phyloP scores from a whole-genome alignment of 2,113 vertebrate genomes.

The Sturnus vulgaris region DNA sequence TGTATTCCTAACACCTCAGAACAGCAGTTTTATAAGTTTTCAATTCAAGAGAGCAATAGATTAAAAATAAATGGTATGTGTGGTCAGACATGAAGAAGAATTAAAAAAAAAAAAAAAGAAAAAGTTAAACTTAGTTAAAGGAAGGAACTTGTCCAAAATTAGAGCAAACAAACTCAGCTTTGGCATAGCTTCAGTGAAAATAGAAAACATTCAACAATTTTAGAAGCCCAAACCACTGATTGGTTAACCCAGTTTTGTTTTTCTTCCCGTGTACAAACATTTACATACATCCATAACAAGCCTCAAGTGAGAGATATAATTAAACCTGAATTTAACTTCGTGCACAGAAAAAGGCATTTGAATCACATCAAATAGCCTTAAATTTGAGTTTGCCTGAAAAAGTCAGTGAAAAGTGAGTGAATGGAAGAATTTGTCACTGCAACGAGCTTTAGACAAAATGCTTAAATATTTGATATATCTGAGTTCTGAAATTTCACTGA shows the following conservation, averaged over 20 bases:
- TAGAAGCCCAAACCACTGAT: neutral
- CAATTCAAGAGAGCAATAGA: neutral
- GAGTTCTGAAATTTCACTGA: neutral
- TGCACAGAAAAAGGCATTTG: neutral
- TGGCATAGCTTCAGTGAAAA: neutral
- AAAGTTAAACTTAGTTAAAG: neutral
- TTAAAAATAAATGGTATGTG: neutral
- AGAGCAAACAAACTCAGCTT: neutral
- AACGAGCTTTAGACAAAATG: neutral
- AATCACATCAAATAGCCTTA: neutral
- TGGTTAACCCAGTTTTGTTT: neutral
- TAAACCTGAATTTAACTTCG: neutral
- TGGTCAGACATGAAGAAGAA: neutral
- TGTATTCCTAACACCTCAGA: neutral
- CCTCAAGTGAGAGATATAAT: neutral
- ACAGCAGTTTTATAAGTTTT: neutral
- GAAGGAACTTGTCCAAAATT: neutral
- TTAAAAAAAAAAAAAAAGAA: no score
- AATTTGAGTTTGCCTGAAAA: neutral
- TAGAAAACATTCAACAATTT: neutral
- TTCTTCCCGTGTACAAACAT: neutral
- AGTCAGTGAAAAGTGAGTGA: neutral
- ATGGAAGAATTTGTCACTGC: neutral
- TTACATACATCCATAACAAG: neutral
- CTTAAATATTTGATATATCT: neutral